phyloP scores from a whole-genome alignment of 1,140 invertebrate species.

The Pogonus chalceus region DNA sequence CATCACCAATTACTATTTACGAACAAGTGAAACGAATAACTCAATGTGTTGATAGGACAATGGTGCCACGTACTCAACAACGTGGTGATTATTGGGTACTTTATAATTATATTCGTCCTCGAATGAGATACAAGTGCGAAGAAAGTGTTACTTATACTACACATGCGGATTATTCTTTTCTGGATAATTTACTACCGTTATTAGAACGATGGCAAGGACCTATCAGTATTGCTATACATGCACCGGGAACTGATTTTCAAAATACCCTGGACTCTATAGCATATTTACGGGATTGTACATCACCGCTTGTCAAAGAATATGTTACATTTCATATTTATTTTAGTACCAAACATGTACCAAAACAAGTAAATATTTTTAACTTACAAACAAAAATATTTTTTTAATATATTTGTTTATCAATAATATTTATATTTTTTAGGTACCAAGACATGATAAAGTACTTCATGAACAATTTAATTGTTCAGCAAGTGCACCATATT shows the following conservation, averaged over 20 bases:
- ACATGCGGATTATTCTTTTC: conserved; percentile 82
- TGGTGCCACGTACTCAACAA: conserved; percentile 54
- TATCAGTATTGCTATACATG: conserved; percentile 64
- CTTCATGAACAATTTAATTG: conserved; percentile 58
- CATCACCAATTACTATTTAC: conserved; percentile 10
- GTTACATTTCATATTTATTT: conserved; percentile 84
- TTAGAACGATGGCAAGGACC: conserved; percentile 62
- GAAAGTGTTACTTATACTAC: conserved; percentile 86
- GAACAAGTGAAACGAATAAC: conserved; percentile 39
- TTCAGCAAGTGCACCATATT: conserved; percentile 54
- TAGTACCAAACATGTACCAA: conserved; percentile 72
- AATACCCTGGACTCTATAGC: conserved; percentile 55
- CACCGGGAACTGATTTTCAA: conserved; percentile 58
- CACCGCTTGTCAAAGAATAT: conserved; percentile 56
- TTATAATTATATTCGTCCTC: conserved; percentile 70
- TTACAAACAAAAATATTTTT: conserved; percentile 2
- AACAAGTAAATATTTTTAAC: conserved; percentile 41
- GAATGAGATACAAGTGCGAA: conserved; percentile 72
- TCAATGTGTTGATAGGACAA: conserved; percentile 54
- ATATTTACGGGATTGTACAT: conserved; percentile 55
- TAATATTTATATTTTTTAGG: conserved; percentile 38
- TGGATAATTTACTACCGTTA: conserved; percentile 78
- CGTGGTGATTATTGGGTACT: conserved; percentile 83
- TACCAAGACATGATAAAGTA: conserved; percentile 51
- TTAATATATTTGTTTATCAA: conserved; percentile 2